Evolutionary conservation across 2,888 invertebrate species (phyloP), one percentile per base, ranked within the genome.

Genomic region (Cheilosia vulpina): DNA sequence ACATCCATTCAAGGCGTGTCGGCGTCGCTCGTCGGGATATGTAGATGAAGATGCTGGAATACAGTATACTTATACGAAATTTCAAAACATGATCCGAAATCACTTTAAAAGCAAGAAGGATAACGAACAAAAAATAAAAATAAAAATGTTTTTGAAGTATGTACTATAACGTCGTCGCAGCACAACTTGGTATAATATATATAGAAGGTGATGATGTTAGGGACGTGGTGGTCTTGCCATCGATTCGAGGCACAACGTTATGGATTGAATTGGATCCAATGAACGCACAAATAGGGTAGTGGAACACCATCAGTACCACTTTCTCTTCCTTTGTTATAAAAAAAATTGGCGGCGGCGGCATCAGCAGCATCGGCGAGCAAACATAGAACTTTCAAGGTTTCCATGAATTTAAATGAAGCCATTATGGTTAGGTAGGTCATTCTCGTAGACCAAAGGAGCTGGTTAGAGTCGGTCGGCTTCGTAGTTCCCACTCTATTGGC

Each of bases 351-450:
- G 68, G 58, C 27, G 72, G 38, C 27, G 9, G 19, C 57, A 62
- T 2, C 50, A 58, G 7, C 43, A 68, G 62, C 19, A 45, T 15
- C 41, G 53, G 34, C 62, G 53, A 60, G 66, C 79, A 83, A 83
- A 83, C 73, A 79, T 4, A 50, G 41, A 85, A 85, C 76, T 85
- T 85, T 85, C 85, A 85, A 85, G 85, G 85, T 81, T 85, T 77
- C 72, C 72, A 85, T 85, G 81, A 85, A 85, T 85, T 85, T 85
- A 85, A 85, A 85, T 85, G 81, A 85, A 81, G 81, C 85, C 62
- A 85, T 85, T 85, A 85, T 81, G 68, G 85, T 47, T 77, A 81
- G 85, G 85, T 85, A 72, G 85, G 85, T 72, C 81, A 81, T 57
- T 71, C 72, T 69, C 75, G 17, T 68, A 76, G 66, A 80, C 80